Base-by-base conservation (phyloP, 2,113 vertebrate species). In the Elaphurus davidianus region DNA sequence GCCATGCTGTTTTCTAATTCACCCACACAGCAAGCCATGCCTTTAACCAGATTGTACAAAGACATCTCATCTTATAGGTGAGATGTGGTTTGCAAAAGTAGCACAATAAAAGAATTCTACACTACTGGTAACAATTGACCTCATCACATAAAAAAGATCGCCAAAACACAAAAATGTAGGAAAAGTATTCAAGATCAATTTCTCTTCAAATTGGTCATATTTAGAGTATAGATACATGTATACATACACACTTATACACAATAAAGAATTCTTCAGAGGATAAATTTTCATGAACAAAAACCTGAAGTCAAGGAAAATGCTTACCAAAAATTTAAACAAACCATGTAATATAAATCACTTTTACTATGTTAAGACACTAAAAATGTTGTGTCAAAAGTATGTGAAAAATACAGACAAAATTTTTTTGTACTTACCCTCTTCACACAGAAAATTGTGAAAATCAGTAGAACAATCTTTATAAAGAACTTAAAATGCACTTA, bases 341-440 rank as follows among this genome's bases (percentile, higher is more conserved):
- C 8, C 12, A 67, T 67, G n/a, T 60, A 81, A 90, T 62, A 84
- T 28, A 64, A 54, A 33, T 67, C 81, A 90, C 19, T 62, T 92
- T 84, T 27, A 97, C 10, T 74, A 79, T 74, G 90, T 23, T 74
- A 96, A 97, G 6, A 88, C 23, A 91, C 9, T 64, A 97, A 88
- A 85, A 11, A 52, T 62, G 71, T 85, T 81, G 21, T 15, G 33
- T 76, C 50, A 88, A 96, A 93, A 9, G 14, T 16, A 79, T 55
- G 30, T 71, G 16, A 21, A 71, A 96, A 91, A 87, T 25, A 76
- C 10, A 91, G 62, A 93, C 7, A 96, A 9, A 81, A 60, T 27
- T 40, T 81, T 91, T 95, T 84, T 94, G 50, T 59, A 57, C 27
- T 57, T 95, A 76, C 9, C 25, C 8, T 88, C 71, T 27, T 90